Percentiles rank a stretch among this genome's conserved stretches.
These are phyloP conservation scores for Drosophila mercatorum DNA, from an alignment of 2,888 invertebrate species.

Conservation along the genomic window DNA sequence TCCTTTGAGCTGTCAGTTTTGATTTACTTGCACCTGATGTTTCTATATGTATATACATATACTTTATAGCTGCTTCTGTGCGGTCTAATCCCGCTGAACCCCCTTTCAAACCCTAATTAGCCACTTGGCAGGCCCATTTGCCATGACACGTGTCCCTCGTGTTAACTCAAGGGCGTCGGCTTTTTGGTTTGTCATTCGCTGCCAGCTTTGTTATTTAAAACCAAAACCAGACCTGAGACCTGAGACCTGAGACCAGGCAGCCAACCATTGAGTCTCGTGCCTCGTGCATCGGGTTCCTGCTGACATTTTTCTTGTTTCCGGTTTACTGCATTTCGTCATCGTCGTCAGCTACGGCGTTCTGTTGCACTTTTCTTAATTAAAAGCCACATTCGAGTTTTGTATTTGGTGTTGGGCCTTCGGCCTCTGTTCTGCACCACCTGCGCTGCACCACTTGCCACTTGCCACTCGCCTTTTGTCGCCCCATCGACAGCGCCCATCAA, in stretches of 20 bases:
- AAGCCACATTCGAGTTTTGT: conserved; percentile 44
- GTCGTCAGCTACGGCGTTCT: conserved; percentile 42
- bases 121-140: conserved; percentile 52
- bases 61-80: neutral
- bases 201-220: conserved; percentile 57
- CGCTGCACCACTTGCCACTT: conserved; percentile 27
- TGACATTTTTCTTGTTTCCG: conserved; percentile 55
- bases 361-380: conserved; percentile 67
- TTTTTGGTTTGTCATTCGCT: conserved; percentile 56
- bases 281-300: conserved; percentile 17
- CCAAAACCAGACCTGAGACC: conserved; percentile 15
- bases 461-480: conserved; percentile 34
- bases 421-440: conserved; percentile 26
- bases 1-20: conserved; percentile 40
- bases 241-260: neutral
- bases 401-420: conserved; percentile 24
- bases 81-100: conserved; percentile 23
- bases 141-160: conserved; percentile 62
- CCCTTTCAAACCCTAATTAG: conserved; percentile 51
- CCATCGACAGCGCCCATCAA: conserved; percentile 33
- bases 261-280: conserved; percentile 29
- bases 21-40: conserved; percentile 40
- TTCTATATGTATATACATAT: conserved; percentile 20
- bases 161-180: conserved; percentile 68
- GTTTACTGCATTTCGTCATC: conserved; percentile 57